Conservation (phyloP, 2,113 vertebrate species). For the Catharus bicknelli region DNA sequence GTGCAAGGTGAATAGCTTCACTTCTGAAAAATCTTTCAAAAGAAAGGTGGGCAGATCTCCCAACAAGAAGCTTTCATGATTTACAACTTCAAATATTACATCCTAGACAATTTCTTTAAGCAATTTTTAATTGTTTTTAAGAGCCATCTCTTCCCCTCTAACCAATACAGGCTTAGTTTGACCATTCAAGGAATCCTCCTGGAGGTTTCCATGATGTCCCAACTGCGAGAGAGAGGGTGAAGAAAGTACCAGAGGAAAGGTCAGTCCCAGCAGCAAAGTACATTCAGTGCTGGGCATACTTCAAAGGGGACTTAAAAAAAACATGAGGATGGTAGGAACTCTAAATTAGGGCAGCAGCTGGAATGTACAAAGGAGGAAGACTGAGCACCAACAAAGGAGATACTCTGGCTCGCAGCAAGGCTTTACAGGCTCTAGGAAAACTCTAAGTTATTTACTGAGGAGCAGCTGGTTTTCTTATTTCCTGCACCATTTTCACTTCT, state of each 20-base stretch:
- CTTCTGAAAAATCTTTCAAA: neutral
- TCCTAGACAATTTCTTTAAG: neutral
- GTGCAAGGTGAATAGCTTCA: neutral
- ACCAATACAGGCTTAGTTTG: rapidly evolving
- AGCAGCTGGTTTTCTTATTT: neutral
- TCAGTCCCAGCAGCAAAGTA: neutral
- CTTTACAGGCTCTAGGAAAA: neutral
- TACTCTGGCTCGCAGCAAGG: neutral
- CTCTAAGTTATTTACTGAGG: neutral
- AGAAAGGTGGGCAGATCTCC: neutral
- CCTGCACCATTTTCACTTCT: neutral
- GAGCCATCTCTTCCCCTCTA: neutral
- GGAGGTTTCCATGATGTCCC: neutral
- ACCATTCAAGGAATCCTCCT: neutral
- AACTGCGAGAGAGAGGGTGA: neutral
- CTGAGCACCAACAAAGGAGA: neutral
- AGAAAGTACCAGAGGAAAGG: neutral
- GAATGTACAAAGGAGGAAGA: neutral
- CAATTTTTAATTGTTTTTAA: neutral
- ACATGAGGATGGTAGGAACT: neutral
- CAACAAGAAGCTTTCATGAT: neutral
- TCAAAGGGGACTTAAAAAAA: neutral
- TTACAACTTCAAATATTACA: neutral
- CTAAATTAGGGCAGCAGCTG: neutral
- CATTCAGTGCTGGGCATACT: neutral